Conservation (phyloP, 2,113 vertebrate genomes). For the Cairina moschata region DNA sequence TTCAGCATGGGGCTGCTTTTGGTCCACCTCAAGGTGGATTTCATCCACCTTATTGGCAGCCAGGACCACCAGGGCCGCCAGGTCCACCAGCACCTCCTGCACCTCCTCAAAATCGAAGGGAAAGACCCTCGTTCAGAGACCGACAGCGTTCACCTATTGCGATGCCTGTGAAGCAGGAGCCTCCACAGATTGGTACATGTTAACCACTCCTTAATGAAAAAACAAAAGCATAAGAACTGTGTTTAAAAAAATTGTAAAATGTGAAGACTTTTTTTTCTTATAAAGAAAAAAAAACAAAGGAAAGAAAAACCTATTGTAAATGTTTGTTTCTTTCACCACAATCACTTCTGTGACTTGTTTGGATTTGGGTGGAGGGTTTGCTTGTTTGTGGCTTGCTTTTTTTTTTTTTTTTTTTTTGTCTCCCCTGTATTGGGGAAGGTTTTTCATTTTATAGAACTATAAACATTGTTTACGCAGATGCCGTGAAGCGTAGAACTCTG, state of each 20-base stretch:
- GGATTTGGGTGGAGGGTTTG: background rate
- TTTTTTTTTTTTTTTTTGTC: background rate
- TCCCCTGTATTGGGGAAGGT: too few species aligned
- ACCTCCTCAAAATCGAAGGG: constrained; percentile 93
- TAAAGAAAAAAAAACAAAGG: background rate
- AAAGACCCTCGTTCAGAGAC: constrained; percentile 92
- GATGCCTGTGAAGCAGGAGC: constrained; percentile 92
- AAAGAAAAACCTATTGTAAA: background rate
- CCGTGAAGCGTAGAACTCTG: constrained; percentile 94
- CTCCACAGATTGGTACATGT: constrained; percentile 90
- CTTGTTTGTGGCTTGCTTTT: background rate
- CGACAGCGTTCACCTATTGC: constrained; percentile 92
- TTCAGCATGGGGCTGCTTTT: constrained; percentile 95
- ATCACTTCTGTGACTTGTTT: background rate
- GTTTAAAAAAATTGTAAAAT: background rate
- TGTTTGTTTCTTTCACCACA: background rate
- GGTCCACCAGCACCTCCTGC: constrained; percentile 85
- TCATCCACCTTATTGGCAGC: constrained; percentile 95
- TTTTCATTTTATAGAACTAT: background rate
- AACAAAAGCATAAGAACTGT: background rate
- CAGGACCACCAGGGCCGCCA: constrained; percentile 88
- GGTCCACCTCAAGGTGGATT: constrained; percentile 90
- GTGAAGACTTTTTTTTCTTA: background rate
- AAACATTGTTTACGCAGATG: constrained; percentile 80
- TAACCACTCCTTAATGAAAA: constrained; percentile 56